These are phyloP conservation scores for Folsomia manolachei DNA, from an alignment of 2,888 invertebrate species.

Conservation along the genomic window DNA sequence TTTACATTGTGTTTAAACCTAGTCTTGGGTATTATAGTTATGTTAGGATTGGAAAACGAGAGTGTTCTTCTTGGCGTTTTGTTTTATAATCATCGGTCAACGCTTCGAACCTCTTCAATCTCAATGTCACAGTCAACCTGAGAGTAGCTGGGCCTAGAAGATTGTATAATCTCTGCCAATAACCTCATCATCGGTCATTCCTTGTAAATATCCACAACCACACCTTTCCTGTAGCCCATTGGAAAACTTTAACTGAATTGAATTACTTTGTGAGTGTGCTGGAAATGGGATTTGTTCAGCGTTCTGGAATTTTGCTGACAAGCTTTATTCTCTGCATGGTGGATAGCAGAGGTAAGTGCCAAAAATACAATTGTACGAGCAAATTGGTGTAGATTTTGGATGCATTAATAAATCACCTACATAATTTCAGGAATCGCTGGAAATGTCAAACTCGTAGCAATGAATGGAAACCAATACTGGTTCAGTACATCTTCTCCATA, in stretches of 20 bases:
- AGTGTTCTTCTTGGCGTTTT: no score
- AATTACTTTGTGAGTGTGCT: no score
- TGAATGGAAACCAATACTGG: constrained; percentile 51
- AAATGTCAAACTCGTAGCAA: constrained; percentile 50
- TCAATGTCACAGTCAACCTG: background rate
- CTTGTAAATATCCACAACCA: background rate
- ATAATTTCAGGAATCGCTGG: constrained; percentile 43
- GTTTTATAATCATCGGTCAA: background rate
- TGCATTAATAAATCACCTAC: background rate
- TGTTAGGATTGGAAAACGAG: no score
- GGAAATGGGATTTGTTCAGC: background rate
- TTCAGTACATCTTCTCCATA: constrained; percentile 49
- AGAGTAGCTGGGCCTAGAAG: background rate
- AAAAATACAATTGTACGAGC: no score
- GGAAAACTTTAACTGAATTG: no score
- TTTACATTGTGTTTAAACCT: no score
- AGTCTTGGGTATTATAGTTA: no score
- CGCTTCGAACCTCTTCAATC: background rate
- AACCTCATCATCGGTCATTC: no score
- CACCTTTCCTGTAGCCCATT: background rate
- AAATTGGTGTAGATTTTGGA: no score
- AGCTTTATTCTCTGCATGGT: constrained; percentile 32
- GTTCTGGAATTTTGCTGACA: constrained; percentile 13
- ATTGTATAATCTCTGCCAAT: no score
- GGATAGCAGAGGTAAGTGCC: constrained; percentile 33